Conservation (phyloP, 2,888 invertebrate genomes). For the Lamproptera curius region DNA sequence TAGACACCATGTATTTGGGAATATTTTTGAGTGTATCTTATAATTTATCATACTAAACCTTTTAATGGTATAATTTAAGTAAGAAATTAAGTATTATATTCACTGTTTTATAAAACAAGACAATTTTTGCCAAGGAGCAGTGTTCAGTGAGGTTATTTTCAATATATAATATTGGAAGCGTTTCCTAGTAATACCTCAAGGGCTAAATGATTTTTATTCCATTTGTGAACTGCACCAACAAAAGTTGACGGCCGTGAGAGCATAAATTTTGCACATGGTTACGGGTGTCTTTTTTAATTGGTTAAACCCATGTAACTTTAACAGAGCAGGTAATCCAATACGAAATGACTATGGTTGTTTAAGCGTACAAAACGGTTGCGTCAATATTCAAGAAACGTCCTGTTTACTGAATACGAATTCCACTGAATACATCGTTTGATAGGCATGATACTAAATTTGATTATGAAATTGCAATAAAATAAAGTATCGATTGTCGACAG, state of each 20-base stretch:
- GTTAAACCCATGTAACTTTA: neutral
- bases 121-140: too few relatives aligned
- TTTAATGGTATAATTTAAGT: too few relatives aligned
- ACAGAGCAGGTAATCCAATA: neutral
- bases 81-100: too few relatives aligned
- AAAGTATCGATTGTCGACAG: constrained; percentile 3
- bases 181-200: too few relatives aligned
- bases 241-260: neutral
- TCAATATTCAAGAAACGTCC: neutral
- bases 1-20: too few relatives aligned
- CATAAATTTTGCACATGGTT: neutral
- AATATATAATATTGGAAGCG: too few relatives aligned
- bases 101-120: too few relatives aligned
- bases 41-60: too few relatives aligned
- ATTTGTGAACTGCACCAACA: neutral
- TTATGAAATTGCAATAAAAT: constrained; percentile 1
- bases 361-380: neutral
- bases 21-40: too few relatives aligned
- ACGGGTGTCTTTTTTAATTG: neutral
- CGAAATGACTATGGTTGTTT: neutral
- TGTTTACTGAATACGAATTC: neutral
- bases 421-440: neutral
- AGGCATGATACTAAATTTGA: neutral
- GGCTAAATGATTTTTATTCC: neutral
- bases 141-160: too few relatives aligned